Evolutionary conservation across 2,797 vertebrate genomes (phyloP), one percentile per base, ranked within the genome.

Genomic region (Chelon labrosus): DNA sequence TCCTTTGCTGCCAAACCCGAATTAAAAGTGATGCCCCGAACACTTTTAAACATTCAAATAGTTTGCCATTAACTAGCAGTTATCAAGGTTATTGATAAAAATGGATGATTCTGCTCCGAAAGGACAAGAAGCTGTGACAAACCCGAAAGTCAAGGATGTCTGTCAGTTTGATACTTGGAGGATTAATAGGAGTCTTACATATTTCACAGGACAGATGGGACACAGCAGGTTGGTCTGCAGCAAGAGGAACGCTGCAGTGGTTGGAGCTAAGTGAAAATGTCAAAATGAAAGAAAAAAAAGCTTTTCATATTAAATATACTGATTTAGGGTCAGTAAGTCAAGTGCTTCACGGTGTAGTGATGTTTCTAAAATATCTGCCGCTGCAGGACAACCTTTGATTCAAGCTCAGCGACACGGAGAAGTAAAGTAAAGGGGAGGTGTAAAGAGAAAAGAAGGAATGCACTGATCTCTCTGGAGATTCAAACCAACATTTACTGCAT

Each of bases 131-230:
- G 63, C 22, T 61, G 35, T n/a, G 54, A 16, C 25, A 8, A 59
- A 38, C 73, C 13, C 63, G 67, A 56, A 47, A 41, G 27, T 39
- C 10, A 53, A 62, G 16, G 10, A 65, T 58, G 41, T 58, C n/a
- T 64, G 47, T 62, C 65, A 74, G 68, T 65, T 72, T 65, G 25
- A 64, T 61, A 65, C 73, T 70, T 75, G 46, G 55, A 46, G 46
- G 55, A 46, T 10, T 75, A 38, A 79, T 79, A 58, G 58, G 12
- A 44, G 10, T 55, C 46, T 85, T 64, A 50, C 58, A 74, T 38
- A 65, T 75, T 77, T 81, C 59, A 68, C 66, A 20, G 60, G 51
- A 70, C 62, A 75, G 65, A 70, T 65, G 55, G 59, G 49, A 75
- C 31, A 66, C 64, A 66, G 61, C 60, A 25, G 54, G 62, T 52